A percentile compares a stretch with the other conserved stretches of the same genome.
Evolutionary conservation across 2,888 invertebrate species (phyloP).

Genomic region (Epirrhoe tristata): DNA sequence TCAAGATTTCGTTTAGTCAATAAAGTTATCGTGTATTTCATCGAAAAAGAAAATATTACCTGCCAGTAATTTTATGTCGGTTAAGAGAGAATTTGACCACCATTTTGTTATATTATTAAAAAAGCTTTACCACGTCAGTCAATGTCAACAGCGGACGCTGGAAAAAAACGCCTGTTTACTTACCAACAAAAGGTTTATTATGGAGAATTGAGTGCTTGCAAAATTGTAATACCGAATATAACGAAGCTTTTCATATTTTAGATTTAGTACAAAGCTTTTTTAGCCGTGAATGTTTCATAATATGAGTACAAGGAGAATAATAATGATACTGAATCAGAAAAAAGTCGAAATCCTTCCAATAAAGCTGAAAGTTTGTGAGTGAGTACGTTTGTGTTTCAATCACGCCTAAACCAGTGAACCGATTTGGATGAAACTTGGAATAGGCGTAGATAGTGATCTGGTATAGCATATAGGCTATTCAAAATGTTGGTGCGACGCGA

Average conservation of each 20-base stretch:
- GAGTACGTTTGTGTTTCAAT: no score
- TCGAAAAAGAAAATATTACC: no score
- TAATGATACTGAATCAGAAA: no score
- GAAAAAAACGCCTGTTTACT: slow-evolving; percentile 16
- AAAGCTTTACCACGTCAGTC: slow-evolving; percentile 16
- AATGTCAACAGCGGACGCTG: slow-evolving; percentile 12
- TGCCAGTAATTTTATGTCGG: background rate
- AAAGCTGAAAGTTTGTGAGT: no score
- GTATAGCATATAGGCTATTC: no score
- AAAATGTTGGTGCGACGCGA: no score
- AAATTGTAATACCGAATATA: slow-evolving; percentile 4
- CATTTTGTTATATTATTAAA: background rate
- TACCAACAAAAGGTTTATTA: slow-evolving; percentile 21
- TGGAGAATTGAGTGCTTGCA: slow-evolving; percentile 9
- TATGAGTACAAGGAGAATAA: background rate
- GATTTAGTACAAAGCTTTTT: background rate
- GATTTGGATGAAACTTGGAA: no score
- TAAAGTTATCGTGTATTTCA: no score
- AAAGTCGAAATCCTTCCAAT: no score
- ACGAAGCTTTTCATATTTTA: background rate
- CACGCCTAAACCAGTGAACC: no score
- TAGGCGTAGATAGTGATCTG: no score
- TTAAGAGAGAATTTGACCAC: slow-evolving; percentile 1
- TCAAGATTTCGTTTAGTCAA: no score
- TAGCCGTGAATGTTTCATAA: background rate